phyloP scores from a whole-genome alignment of 1,140 invertebrate species.

The Drosophila setifemur region DNA sequence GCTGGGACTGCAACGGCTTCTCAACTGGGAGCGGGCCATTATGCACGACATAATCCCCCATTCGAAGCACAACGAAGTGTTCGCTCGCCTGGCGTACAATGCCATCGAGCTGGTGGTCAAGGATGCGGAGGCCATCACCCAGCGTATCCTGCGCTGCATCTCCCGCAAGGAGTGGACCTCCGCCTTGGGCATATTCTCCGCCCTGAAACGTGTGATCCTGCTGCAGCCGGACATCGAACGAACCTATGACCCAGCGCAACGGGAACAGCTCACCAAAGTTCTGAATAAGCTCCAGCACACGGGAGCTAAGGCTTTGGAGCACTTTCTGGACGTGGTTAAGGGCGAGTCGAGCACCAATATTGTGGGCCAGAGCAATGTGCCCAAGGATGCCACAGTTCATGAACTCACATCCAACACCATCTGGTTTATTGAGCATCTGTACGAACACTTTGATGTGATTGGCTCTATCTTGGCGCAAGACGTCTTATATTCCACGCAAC shows the following conservation, averaged over 20 bases:
- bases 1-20: conserved; percentile 92
- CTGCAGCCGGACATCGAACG: conserved; percentile 93
- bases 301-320: conserved; percentile 94
- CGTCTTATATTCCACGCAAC: conserved; percentile 83
- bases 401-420: conserved; percentile 97
- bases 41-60: conserved; percentile 93
- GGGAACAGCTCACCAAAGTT: conserved; percentile 89
- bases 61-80: conserved; percentile 91
- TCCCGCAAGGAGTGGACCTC: conserved; percentile 91
- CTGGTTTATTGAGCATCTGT: conserved; percentile 92
- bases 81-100: conserved; percentile 92
- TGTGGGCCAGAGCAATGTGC: conserved; percentile 83
- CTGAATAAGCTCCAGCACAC: conserved; percentile 90
- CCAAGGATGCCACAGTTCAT: conserved; percentile 98
- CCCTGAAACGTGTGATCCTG: conserved; percentile 90
- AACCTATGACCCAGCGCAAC: conserved; percentile 88
- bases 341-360: conserved; percentile 91
- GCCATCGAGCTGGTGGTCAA: conserved; percentile 91
- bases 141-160: conserved; percentile 90
- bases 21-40: conserved; percentile 92
- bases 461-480: conserved; percentile 86
- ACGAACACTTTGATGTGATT: conserved; percentile 90
- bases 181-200: conserved; percentile 93
- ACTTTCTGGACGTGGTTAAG: conserved; percentile 95
- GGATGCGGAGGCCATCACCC: conserved; percentile 87